These are phyloP conservation scores for Sycophila texana DNA, from an alignment of 2,888 invertebrate species.

Conservation along the genomic window DNA sequence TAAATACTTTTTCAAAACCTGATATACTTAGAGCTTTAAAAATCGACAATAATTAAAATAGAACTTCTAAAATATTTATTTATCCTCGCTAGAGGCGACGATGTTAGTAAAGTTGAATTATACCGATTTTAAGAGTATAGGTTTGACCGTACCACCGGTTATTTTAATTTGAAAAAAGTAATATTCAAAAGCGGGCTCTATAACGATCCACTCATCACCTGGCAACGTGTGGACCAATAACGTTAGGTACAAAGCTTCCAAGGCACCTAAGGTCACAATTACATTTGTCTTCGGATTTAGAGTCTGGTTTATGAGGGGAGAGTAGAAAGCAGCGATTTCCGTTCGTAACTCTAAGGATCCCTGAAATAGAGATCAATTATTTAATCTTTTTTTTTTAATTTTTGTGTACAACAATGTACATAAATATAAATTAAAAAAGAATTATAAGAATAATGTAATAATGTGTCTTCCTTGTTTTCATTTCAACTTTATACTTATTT, in stretches of 20 bases:
- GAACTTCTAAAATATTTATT: too few relatives aligned
- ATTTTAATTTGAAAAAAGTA: conserved; percentile 95
- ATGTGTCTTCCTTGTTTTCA: too few relatives aligned
- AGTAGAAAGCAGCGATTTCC: conserved; percentile 89
- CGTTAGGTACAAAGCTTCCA: conserved; percentile 92
- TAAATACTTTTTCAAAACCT: too few relatives aligned
- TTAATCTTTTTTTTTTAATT: neutral
- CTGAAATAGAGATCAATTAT: conserved; percentile 70
- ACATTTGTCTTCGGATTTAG: conserved; percentile 93
- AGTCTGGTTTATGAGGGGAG: conserved; percentile 83
- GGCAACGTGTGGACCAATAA: conserved; percentile 91
- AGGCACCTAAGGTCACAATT: conserved; percentile 93
- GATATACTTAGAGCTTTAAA: too few relatives aligned
- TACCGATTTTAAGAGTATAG: conserved; percentile 90
- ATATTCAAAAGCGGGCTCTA: conserved; percentile 98
- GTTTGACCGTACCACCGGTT: conserved; percentile 91
- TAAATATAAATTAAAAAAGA: too few relatives aligned
- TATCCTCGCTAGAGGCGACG: too few relatives aligned
- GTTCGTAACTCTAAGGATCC: conserved; percentile 92
- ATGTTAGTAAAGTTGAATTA: conserved; percentile 66
- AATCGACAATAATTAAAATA: too few relatives aligned
- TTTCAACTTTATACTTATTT: too few relatives aligned
- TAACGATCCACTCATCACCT: conserved; percentile 95
- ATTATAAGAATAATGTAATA: too few relatives aligned
- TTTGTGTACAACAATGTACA: too few relatives aligned